phyloP scores from a whole-genome alignment of 2,113 vertebrate species.

The Psammodynastes pulverulentus region DNA sequence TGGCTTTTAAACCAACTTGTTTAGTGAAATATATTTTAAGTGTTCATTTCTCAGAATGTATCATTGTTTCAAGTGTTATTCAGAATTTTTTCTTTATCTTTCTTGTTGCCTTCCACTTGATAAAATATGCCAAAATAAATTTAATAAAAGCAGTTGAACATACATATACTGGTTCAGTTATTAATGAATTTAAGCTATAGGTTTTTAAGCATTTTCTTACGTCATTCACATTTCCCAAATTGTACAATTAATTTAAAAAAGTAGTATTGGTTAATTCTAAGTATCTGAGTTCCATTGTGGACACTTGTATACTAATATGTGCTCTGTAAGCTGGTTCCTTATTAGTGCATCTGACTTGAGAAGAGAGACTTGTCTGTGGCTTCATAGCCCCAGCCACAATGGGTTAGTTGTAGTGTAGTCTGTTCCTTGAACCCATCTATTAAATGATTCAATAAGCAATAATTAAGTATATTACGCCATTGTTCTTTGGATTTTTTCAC shows the following conservation, averaged over 20 bases:
- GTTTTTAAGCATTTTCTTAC: neutral
- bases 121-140: neutral
- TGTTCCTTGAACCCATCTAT: neutral
- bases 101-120: neutral
- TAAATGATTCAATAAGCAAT: neutral
- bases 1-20: neutral
- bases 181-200: neutral
- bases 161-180: neutral
- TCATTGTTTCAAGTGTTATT: neutral
- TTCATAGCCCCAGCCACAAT: neutral
- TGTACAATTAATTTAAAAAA: neutral
- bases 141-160: neutral
- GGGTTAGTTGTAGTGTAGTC: neutral
- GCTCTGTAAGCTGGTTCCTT: neutral
- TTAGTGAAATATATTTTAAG: neutral
- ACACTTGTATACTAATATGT: neutral
- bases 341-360: neutral
- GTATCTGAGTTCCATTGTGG: neutral
- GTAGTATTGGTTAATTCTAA: neutral
- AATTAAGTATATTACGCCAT: neutral
- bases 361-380: neutral
- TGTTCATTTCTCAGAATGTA: neutral
- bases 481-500: neutral
- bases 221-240: neutral
- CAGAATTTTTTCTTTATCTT: neutral